Conservation (phyloP, 2,888 invertebrate species). For the Caenorhabditis sp. region DNA sequence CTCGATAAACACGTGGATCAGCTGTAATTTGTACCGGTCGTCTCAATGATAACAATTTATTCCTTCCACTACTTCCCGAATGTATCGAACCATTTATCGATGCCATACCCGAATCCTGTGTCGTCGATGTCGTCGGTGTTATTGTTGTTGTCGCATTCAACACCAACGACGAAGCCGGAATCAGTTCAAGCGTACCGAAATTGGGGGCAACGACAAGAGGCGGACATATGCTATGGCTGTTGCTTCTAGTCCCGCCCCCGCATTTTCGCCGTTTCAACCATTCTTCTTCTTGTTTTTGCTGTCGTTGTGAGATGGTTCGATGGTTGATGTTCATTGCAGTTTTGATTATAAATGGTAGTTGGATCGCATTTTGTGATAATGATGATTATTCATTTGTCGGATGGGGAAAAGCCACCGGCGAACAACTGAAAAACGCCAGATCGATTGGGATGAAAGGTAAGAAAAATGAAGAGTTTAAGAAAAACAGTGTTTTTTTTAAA, state of each 20-base stretch:
- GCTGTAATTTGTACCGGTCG: slow-evolving; percentile 32
- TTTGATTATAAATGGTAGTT: slow-evolving; percentile 3
- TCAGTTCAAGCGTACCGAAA: slow-evolving; percentile 37
- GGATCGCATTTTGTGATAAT: slow-evolving; percentile 3
- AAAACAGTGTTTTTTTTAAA: not conserved
- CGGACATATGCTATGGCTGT: slow-evolving; percentile 32
- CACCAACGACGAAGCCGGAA: slow-evolving; percentile 16
- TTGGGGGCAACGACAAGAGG: slow-evolving; percentile 42
- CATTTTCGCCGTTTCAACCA: not conserved
- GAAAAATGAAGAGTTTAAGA: not conserved
- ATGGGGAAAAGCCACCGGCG: slow-evolving; percentile 26
- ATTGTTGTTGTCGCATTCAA: not conserved
- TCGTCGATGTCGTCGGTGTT: not conserved
- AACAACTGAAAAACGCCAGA: slow-evolving; percentile 26
- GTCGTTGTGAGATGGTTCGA: not conserved
- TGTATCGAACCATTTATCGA: not conserved
- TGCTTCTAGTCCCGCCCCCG: not conserved
- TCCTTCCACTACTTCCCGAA: slow-evolving; percentile 4
- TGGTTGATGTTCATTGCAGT: not conserved
- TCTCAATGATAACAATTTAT: slow-evolving; percentile 1
- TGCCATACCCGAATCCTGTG: not conserved
- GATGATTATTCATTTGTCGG: slow-evolving; percentile 7
- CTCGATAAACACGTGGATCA: slow-evolving; percentile 62
- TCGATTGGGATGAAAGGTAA: slow-evolving; percentile 30
- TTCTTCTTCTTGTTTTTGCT: not conserved